A percentile compares a stretch with the other conserved stretches of the same genome.
These are phyloP conservation scores for Eumerus sabulonum DNA, from an alignment of 2,888 invertebrate species.

Conservation along the genomic window DNA sequence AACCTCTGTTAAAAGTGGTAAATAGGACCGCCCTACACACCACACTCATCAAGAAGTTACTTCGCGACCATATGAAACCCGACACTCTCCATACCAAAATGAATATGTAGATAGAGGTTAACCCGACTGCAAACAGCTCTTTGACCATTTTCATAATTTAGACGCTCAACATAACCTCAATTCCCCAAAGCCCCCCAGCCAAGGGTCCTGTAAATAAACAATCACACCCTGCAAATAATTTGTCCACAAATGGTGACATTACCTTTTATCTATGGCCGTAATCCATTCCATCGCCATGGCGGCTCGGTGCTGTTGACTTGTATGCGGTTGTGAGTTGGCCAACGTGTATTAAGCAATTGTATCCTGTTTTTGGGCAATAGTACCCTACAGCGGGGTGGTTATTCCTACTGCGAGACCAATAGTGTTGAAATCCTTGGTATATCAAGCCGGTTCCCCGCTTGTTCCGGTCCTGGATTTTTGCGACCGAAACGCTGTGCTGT, in stretches of 20 bases:
- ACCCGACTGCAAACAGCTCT: slow-evolving; percentile 29
- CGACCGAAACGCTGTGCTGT: too few relatives aligned
- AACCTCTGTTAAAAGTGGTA: too few relatives aligned
- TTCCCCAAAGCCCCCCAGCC: too few relatives aligned
- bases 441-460: background rate
- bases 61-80: too few relatives aligned
- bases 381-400: slow-evolving; percentile 5
- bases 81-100: too few relatives aligned
- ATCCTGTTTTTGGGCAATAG: slow-evolving; percentile 45
- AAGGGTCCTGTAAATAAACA: slow-evolving; percentile 21
- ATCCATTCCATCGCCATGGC: slow-evolving; percentile 81
- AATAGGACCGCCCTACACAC: too few relatives aligned
- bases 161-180: background rate
- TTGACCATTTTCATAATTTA: slow-evolving; percentile 27
- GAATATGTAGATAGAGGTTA: slow-evolving; percentile 18
- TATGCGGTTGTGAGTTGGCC: slow-evolving; percentile 50
- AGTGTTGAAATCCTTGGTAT: slow-evolving; percentile 1
- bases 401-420: slow-evolving; percentile 8
- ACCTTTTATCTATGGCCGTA: slow-evolving; percentile 81
- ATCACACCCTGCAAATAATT: slow-evolving; percentile 45
- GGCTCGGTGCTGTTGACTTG: slow-evolving; percentile 59
- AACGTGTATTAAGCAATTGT: slow-evolving; percentile 11
- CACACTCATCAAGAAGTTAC: too few relatives aligned
- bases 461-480: slow-evolving; percentile 7
- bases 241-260: slow-evolving; percentile 64